Evolutionary conservation across 2,888 invertebrate genomes (phyloP).

Genomic region (Notodonta ziczac): DNA sequence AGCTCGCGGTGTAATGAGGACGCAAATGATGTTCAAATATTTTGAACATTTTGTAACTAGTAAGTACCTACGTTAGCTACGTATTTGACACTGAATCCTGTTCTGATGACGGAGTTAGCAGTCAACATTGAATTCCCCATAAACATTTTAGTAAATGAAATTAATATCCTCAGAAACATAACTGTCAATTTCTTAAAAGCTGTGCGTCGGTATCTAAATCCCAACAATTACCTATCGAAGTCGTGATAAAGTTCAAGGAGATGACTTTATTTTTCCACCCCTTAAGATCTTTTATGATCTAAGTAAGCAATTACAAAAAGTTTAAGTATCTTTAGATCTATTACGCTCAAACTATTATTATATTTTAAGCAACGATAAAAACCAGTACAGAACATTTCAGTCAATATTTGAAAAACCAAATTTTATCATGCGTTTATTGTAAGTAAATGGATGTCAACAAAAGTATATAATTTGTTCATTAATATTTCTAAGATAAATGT

Average conservation of each 20-base stretch:
- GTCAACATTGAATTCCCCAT: conserved; percentile 3
- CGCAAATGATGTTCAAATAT: conserved; percentile 28
- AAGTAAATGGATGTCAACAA: conserved; percentile 30
- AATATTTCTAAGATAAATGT: conserved; percentile 36
- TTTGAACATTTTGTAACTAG: conserved; percentile 18
- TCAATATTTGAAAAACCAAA: neutral
- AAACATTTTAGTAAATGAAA: neutral
- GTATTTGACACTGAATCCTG: conserved; percentile 34
- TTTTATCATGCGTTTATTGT: no score
- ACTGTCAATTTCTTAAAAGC: neutral
- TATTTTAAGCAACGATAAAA: neutral
- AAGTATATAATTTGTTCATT: conserved; percentile 29
- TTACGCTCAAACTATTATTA: no score
- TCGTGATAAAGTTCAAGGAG: no score
- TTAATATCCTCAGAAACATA: neutral
- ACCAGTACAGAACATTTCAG: neutral
- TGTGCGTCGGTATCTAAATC: no score
- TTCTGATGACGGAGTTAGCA: conserved; percentile 9
- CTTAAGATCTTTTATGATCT: no score
- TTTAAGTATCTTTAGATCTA: no score
- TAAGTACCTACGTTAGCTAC: no score
- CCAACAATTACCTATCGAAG: no score
- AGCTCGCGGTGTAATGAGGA: conserved; percentile 12
- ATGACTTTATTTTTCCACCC: no score
- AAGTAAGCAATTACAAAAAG: no score